phyloP scores from a whole-genome alignment of 2,113 vertebrate genomes.

The Tilapia sparmanii region DNA sequence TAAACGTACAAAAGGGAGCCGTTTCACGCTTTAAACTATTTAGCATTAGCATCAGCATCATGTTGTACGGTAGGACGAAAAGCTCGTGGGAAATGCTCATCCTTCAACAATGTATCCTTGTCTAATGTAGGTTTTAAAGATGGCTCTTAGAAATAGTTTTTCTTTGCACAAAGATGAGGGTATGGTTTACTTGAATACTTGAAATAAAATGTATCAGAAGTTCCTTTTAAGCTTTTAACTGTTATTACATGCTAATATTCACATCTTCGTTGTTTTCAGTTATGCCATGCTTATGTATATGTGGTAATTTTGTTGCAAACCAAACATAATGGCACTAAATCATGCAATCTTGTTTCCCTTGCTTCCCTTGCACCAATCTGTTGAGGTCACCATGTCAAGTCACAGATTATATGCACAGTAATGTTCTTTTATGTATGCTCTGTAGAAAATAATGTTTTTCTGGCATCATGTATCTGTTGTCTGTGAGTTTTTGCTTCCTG shows the following conservation, averaged over 20 bases:
- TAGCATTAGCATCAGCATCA: background rate
- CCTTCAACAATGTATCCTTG: background rate
- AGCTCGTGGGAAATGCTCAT: background rate
- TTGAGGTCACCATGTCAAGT: background rate
- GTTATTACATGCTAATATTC: background rate
- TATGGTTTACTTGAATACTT: background rate
- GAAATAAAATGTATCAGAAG: background rate
- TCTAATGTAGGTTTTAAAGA: background rate
- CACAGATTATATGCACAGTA: background rate
- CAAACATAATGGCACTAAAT: background rate
- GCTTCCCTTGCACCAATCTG: background rate
- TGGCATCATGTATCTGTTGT: background rate
- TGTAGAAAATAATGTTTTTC: background rate
- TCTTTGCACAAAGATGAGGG: background rate
- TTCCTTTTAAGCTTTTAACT: background rate
- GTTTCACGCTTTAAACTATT: background rate
- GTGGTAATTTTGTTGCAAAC: background rate
- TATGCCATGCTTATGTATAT: background rate
- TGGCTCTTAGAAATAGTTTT: background rate
- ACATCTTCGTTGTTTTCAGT: background rate
- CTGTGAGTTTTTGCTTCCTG: background rate
- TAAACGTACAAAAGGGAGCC: background rate
- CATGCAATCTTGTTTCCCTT: background rate
- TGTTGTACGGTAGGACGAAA: background rate
- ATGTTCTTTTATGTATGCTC: background rate